These are phyloP conservation scores for Plecotus auritus DNA, from an alignment of 2,113 vertebrate genomes.

Conservation along the genomic window DNA sequence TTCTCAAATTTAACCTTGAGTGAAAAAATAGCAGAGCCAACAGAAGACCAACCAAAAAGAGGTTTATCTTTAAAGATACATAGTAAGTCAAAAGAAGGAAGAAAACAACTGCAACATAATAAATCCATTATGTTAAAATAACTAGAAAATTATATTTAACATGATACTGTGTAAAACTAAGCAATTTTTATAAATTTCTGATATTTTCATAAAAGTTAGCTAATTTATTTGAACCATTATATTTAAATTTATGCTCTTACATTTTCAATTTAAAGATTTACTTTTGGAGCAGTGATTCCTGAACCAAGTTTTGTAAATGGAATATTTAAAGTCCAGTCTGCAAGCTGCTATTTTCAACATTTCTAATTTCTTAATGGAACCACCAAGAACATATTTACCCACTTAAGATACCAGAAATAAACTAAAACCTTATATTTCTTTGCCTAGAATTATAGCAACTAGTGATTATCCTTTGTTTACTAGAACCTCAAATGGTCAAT, in stretches of 20 bases:
- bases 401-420: background rate
- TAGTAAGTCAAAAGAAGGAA: slow-evolving; percentile 24
- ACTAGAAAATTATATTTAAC: background rate
- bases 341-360: background rate
- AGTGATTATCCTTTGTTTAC: background rate
- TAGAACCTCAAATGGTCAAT: background rate
- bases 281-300: background rate
- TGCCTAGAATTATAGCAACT: slow-evolving; percentile 6
- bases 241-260: background rate
- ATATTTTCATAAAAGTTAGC: slow-evolving; percentile 20
- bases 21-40: background rate
- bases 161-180: background rate
- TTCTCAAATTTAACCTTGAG: background rate
- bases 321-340: slow-evolving; percentile 38
- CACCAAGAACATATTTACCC: background rate
- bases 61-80: background rate
- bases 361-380: background rate
- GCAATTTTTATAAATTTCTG: background rate
- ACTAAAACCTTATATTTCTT: background rate
- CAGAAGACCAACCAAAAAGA: background rate
- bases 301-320: background rate
- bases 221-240: background rate
- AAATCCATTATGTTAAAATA: slow-evolving; percentile 19
- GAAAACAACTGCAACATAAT: slow-evolving; percentile 2
- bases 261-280: slow-evolving; percentile 23